A percentile compares a stretch with the other conserved stretches of the same genome.
Evolutionary conservation across 2,113 vertebrate species (phyloP).

Genomic region (Girardinichthys multiradiatus): DNA sequence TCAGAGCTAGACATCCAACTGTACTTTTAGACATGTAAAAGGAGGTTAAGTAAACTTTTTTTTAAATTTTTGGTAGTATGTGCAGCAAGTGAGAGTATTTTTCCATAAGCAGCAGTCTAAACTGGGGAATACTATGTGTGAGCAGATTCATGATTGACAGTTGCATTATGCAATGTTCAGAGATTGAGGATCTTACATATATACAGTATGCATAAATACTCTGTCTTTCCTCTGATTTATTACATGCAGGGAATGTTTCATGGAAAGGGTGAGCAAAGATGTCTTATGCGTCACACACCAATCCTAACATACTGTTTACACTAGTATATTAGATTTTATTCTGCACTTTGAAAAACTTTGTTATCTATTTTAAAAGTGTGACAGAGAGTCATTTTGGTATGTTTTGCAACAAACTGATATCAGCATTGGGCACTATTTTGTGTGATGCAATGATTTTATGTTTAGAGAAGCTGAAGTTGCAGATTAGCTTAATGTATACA

Average conservation of each 20-base stretch:
- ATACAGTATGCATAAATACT: not conserved
- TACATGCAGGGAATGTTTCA: not conserved
- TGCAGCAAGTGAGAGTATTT: not conserved
- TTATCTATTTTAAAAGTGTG: too few species aligned
- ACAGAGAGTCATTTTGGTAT: too few species aligned
- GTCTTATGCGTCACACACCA: not conserved
- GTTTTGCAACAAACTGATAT: too few species aligned
- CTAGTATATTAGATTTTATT: not conserved
- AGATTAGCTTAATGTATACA: not conserved
- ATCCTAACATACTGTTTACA: not conserved
- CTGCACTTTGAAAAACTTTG: not conserved
- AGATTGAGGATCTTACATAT: not conserved
- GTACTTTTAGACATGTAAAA: not conserved
- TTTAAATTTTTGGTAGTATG: not conserved
- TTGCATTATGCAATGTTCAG: not conserved
- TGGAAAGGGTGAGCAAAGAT: not conserved
- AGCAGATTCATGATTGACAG: not conserved
- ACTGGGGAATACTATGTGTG: not conserved
- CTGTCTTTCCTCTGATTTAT: not conserved
- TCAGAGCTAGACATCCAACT: not conserved
- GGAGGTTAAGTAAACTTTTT: too few species aligned
- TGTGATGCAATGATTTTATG: not conserved
- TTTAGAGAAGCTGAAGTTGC: not conserved
- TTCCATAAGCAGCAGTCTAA: not conserved
- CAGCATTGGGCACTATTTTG: not conserved